Evolutionary conservation across 2,113 vertebrate species (phyloP), one percentile per base, ranked within the genome.

Genomic region (Baryphthengus martii): DNA sequence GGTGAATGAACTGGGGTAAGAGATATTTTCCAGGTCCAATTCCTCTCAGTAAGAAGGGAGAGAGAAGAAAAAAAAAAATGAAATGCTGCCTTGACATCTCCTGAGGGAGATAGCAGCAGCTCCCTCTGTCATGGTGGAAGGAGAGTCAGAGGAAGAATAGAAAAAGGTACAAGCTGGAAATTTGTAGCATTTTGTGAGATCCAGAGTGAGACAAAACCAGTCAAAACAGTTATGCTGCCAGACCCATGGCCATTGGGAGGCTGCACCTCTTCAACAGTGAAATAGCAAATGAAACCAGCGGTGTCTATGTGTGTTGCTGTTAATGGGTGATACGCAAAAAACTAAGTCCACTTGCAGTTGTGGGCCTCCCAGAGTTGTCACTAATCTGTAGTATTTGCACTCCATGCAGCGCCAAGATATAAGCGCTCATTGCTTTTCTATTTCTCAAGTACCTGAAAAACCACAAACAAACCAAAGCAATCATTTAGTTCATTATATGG

Each of bases 381-480:
- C 58, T 68, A 53, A 76, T 73, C 31, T 72, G 33, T 50, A 35
- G 16, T 58, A 49, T 62, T 89, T 92, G 85, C 0, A 1, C 63
- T 76, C 26, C 31, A 24, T 13, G 87, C 45, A 85, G 19, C 28
- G 53, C 28, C 45, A 62, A 82, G 42, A 53, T 21, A 82, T 25
- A 71, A 79, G 25, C 4, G 8, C 26, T 95, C 92, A 76, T 58
- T 73, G 78, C 85, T 81, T 85, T 90, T 74, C 61, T 88, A 6
- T 56, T 94, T 97, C 83, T 91, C 25, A 82, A 86, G 89, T 67
- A 83, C 29, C 39, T 80, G 71, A 88, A 92, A 91, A 91, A 96
- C 6, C 39, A 56, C 75, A 55, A 29, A 39, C 23, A 66, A 95
- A 49, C n/a, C 63, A 96, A 93, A 93, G 59, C 19, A 91, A 85